These are phyloP conservation scores for Lacerta bilineata DNA, from an alignment of 2,797 vertebrate species.

Conservation along the genomic window DNA sequence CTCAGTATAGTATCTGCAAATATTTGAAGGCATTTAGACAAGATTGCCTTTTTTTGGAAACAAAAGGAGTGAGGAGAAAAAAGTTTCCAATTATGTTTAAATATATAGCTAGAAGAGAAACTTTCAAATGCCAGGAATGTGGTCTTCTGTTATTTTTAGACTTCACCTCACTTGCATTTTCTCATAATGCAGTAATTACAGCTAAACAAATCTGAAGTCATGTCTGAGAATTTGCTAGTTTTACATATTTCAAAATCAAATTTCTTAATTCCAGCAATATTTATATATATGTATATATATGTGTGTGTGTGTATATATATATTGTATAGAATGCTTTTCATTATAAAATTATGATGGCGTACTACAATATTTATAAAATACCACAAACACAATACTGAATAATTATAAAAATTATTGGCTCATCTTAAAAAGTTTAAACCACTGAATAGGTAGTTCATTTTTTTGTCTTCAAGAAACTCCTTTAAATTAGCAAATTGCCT, in stretches of 20 bases:
- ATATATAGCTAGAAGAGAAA: constrained; percentile 65
- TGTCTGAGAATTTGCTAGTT: not conserved
- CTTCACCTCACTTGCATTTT: constrained; percentile 72
- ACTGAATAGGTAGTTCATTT: too few species aligned
- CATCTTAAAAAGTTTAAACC: too few species aligned
- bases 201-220: not conserved
- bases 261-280: not conserved
- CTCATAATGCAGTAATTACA: constrained; percentile 35
- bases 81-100: constrained; percentile 40
- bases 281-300: not conserved
- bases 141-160: constrained; percentile 72
- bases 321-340: too few species aligned
- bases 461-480: too few species aligned
- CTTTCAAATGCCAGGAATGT: constrained; percentile 73
- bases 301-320: too few species aligned
- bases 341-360: too few species aligned
- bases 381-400: too few species aligned
- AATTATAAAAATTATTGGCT: too few species aligned
- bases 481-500: too few species aligned
- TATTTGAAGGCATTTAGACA: not conserved
- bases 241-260: not conserved
- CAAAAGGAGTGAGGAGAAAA: not conserved
- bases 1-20: not conserved
- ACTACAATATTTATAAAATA: too few species aligned
- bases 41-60: constrained; percentile 27